These are phyloP conservation scores for Periophthalmodon schlosseri DNA, from an alignment of 2,113 vertebrate species.

Conservation along the genomic window DNA sequence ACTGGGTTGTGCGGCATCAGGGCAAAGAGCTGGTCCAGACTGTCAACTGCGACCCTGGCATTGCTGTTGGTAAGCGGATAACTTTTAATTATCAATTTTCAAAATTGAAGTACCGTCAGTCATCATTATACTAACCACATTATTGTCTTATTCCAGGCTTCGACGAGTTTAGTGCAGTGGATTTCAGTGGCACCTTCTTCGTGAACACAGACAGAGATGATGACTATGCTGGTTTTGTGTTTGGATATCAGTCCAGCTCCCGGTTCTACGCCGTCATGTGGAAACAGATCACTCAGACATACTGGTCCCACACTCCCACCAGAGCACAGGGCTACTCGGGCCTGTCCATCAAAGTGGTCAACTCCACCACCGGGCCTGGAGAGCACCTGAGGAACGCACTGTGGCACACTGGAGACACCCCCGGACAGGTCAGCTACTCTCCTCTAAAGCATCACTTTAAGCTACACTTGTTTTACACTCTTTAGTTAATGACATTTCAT, in stretches of 20 bases:
- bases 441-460: not conserved
- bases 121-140: not conserved
- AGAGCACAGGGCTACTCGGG: conserved; percentile 96
- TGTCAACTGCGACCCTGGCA: conserved; percentile 97
- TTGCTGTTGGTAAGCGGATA: conserved; percentile 88
- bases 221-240: conserved; percentile 97
- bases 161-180: conserved; percentile 96
- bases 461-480: not conserved
- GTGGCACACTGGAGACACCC: conserved; percentile 97
- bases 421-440: conserved; percentile 84
- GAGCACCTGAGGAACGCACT: conserved; percentile 96
- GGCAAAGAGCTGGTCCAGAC: conserved; percentile 98
- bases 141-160: conserved; percentile 78
- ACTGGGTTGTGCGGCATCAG: conserved; percentile 98
- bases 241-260: conserved; percentile 97
- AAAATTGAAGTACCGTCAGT: not conserved
- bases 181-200: conserved; percentile 99
- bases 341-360: conserved; percentile 96
- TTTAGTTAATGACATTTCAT: not conserved
- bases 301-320: conserved; percentile 92
- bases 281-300: conserved; percentile 98
- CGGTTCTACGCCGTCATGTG: conserved; percentile 99
- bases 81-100: not conserved
- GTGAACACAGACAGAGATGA: conserved; percentile 97
- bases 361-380: conserved; percentile 97